phyloP scores from a whole-genome alignment of 2,113 vertebrate species.

The Cricetomys ansorgei region DNA sequence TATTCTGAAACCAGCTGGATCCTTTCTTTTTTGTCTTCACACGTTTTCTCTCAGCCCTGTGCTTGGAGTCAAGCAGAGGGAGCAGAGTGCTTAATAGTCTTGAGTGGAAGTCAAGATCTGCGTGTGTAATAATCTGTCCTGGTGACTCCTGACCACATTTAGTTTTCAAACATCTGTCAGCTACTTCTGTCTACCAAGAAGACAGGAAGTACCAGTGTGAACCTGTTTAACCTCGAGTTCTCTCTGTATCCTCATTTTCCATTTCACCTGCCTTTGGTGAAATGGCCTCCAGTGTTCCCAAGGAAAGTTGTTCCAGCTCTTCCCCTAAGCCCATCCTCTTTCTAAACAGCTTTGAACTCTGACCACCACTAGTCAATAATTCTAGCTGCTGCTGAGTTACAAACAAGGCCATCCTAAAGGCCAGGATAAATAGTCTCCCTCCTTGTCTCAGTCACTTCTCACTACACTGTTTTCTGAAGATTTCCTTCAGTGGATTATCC shows the following conservation, averaged over 20 bases:
- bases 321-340: not conserved
- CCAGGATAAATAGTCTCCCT: not conserved
- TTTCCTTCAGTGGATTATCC: not conserved
- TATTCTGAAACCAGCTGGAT: constrained; percentile 42
- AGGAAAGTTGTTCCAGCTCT: not conserved
- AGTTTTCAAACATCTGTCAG: not conserved
- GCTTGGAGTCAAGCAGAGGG: not conserved
- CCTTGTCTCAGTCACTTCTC: not conserved
- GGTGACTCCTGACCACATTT: not conserved
- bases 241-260: not conserved
- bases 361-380: not conserved
- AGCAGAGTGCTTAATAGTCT: not conserved
- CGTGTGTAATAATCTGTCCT: not conserved
- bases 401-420: not conserved
- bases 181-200: not conserved
- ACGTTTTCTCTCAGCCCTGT: not conserved
- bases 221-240: not conserved
- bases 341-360: not conserved
- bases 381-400: not conserved
- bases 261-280: constrained; percentile 40
- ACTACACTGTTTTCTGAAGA: not conserved
- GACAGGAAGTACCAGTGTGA: not conserved
- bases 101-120: constrained; percentile 3
- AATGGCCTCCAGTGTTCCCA: constrained; percentile 28
- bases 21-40: not conserved